Percentiles rank a stretch among this genome's conserved stretches.
Evolutionary conservation across 2,888 invertebrate species (phyloP).

Genomic region (Eubasilissa splendida): DNA sequence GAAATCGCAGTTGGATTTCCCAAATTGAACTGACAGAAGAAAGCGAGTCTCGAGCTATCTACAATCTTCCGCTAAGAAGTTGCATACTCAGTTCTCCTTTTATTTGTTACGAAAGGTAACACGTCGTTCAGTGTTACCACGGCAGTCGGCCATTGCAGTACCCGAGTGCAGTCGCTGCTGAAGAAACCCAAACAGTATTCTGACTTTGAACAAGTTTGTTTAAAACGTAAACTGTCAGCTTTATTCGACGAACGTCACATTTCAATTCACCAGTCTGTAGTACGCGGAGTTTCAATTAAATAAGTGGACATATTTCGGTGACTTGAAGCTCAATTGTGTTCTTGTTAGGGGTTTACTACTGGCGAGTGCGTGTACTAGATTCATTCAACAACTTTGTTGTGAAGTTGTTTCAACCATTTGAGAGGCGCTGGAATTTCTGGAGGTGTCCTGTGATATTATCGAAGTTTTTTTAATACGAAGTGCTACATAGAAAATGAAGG

Average conservation of each 20-base stretch:
- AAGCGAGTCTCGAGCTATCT: not conserved
- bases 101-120: constrained; percentile 13
- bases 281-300: constrained; percentile 6
- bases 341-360: not conserved
- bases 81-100: constrained; percentile 16
- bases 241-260: too few relatives aligned
- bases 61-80: not conserved
- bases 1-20: constrained; percentile 20
- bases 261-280: not conserved
- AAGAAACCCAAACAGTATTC: not conserved
- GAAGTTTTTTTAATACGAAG: not conserved
- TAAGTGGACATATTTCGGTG: constrained; percentile 2
- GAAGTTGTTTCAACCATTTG: not conserved
- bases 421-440: constrained; percentile 12
- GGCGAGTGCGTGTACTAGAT: constrained; percentile 21
- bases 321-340: not conserved
- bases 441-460: not conserved
- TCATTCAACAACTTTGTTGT: constrained; percentile 1
- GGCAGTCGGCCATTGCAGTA: not conserved
- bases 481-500: constrained; percentile 18
- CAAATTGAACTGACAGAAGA: constrained; percentile 6
- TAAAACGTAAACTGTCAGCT: too few relatives aligned
- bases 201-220: too few relatives aligned
- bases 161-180: not conserved
- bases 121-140: constrained; percentile 21